Evolutionary conservation across 2,113 vertebrate species (phyloP).

Genomic region (Apteryx owenii): DNA sequence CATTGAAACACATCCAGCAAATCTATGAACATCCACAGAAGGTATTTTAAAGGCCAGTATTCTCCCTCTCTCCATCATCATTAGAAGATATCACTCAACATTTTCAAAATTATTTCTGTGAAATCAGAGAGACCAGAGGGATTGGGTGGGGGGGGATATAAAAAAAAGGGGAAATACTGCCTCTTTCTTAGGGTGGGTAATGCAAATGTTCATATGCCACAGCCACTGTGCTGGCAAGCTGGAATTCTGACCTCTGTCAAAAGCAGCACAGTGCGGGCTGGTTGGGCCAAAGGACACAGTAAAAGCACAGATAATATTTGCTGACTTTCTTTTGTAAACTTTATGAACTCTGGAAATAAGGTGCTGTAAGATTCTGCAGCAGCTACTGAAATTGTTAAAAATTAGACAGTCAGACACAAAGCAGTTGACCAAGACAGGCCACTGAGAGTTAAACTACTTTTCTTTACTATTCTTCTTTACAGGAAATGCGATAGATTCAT

Average conservation of each 20-base stretch:
- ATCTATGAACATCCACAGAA: neutral
- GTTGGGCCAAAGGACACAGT: neutral
- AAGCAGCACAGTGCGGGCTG: neutral
- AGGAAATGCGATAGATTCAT: neutral
- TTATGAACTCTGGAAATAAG: neutral
- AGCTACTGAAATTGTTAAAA: neutral
- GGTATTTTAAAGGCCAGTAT: neutral
- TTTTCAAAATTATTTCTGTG: neutral
- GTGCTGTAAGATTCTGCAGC: neutral
- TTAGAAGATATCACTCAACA: neutral
- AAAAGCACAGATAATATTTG: neutral
- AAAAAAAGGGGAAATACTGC: neutral
- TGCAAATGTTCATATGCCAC: neutral
- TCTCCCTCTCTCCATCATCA: neutral
- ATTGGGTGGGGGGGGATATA: neutral
- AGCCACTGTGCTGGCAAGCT: neutral
- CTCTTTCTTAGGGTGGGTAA: neutral
- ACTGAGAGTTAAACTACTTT: neutral
- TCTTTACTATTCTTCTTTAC: neutral
- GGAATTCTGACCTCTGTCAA: neutral
- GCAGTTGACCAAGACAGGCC: neutral
- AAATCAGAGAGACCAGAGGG: neutral
- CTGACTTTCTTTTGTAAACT: neutral
- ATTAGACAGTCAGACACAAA: neutral
- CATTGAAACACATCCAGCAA: neutral